Evolutionary conservation across 2,797 vertebrate genomes (phyloP), one percentile per base, ranked within the genome.

Genomic region (Apodemus agrarius): DNA sequence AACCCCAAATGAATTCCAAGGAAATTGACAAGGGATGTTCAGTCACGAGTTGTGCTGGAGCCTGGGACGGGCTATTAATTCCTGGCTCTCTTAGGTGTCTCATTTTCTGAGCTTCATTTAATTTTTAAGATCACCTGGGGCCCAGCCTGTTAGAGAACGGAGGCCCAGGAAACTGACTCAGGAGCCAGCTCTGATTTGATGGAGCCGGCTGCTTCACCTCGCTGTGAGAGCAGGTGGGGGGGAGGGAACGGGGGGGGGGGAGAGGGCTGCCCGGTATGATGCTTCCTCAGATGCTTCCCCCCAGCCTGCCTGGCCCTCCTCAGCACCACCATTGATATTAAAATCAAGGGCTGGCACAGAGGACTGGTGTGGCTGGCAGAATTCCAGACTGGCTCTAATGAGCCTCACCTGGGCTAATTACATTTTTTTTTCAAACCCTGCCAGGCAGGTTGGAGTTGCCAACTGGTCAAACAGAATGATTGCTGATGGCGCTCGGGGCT

Each of bases 331-430:
- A 98, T 91, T 97, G 95, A 93, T 89, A 89, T 96, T 94, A 92
- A 94, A 96, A 97, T 86, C 96, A 97, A 96, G 95, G 93, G 94
- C 59, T 93, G 91, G 97, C 97, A 97, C 57, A 67, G 26, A 94
- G 76, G 14, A 97, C 78, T 67, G 92, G 95, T 61, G 21, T 94
- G 43, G 11, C 59, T 93, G 83, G 89, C 97, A 95, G 95, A 95
- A 94, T 54, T n/a, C 88, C 96, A 96, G 95, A 3, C 0, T 79
- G 91, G 94, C 96, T 98, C 97, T 98, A 98, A 98, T 93, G 93
- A 98, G 97, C 96, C 98, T 98, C 95, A 94, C 95, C 97, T 98
- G 97, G 96, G 96, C 98, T 99, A 97, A 96, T 97, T 96, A 97
- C 46, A 92, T 90, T 96, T 54, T 94, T 88, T 96, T 26, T 29